Evolutionary conservation across 2,888 invertebrate genomes (phyloP).

Genomic region (Patella caerulea): DNA sequence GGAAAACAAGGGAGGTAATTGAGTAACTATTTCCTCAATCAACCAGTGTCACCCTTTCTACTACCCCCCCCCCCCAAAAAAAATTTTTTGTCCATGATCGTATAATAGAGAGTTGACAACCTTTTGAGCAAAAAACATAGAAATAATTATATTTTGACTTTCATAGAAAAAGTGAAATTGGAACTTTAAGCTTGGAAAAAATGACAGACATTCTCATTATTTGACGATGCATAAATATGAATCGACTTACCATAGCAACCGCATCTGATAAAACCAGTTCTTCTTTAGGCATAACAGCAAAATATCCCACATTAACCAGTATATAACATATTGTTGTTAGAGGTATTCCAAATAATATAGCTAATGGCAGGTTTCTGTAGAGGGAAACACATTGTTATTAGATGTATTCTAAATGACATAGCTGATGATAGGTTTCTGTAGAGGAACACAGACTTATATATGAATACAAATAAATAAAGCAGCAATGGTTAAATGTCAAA

Average conservation of each 20-base stretch:
- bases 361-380: slow-evolving; percentile 88
- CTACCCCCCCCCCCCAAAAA: too few relatives aligned
- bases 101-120: too few relatives aligned
- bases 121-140: too few relatives aligned
- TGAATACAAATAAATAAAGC: not conserved
- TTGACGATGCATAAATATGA: not conserved
- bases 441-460: not conserved
- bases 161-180: too few relatives aligned
- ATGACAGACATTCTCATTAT: too few relatives aligned
- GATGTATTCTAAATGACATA: slow-evolving; percentile 92
- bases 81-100: too few relatives aligned
- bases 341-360: slow-evolving; percentile 94
- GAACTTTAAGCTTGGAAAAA: too few relatives aligned
- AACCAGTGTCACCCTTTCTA: too few relatives aligned
- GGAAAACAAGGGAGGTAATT: too few relatives aligned
- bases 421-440: slow-evolving; percentile 90
- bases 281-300: slow-evolving; percentile 85
- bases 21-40: too few relatives aligned
- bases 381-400: slow-evolving; percentile 76
- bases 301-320: slow-evolving; percentile 91
- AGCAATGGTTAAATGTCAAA: not conserved
- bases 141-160: too few relatives aligned
- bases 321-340: slow-evolving; percentile 90
- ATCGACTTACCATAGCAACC: slow-evolving; percentile 84
- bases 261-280: slow-evolving; percentile 87